A percentile compares a stretch with the other conserved stretches of the same genome.
These are phyloP conservation scores for Rhimphoctona megacephalus DNA, from an alignment of 2,888 invertebrate species.

Conservation along the genomic window DNA sequence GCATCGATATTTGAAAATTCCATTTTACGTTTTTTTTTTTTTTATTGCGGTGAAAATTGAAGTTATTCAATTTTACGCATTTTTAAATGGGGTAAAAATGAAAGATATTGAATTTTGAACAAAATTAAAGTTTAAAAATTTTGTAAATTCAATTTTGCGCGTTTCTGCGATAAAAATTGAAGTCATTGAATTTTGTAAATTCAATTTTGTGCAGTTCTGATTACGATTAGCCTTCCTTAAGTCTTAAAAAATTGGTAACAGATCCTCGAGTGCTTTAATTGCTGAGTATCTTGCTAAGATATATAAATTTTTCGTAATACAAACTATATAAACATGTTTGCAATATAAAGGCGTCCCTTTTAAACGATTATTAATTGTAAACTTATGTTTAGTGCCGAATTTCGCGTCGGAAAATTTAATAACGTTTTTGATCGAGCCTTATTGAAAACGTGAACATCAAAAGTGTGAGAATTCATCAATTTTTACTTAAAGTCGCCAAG, in stretches of 20 bases:
- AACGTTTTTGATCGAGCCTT: background rate
- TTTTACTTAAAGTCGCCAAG: too few relatives aligned
- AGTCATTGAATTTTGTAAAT: background rate
- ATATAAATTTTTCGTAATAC: background rate
- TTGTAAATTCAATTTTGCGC: background rate
- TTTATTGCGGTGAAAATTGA: too few relatives aligned
- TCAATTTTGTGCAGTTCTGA: background rate
- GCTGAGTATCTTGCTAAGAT: conserved; percentile 1
- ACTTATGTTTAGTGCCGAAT: background rate
- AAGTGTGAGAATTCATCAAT: background rate
- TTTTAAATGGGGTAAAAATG: too few relatives aligned
- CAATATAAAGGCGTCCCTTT: background rate
- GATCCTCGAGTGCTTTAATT: conserved; percentile 18
- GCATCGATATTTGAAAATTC: background rate
- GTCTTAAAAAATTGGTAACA: conserved; percentile 56
- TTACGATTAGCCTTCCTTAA: conserved; percentile 4
- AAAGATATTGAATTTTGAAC: too few relatives aligned
- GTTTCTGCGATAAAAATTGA: too few relatives aligned
- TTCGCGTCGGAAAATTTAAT: background rate
- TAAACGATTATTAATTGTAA: background rate
- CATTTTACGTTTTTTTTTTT: too few relatives aligned
- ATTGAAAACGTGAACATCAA: background rate
- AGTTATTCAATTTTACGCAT: background rate
- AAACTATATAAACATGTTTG: conserved; percentile 20
- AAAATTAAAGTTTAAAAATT: too few relatives aligned